These are phyloP conservation scores for Morbakka virulenta DNA, from an alignment of 30 jellyfish, hydroid and myxozoan species.

Conservation along the genomic window DNA sequence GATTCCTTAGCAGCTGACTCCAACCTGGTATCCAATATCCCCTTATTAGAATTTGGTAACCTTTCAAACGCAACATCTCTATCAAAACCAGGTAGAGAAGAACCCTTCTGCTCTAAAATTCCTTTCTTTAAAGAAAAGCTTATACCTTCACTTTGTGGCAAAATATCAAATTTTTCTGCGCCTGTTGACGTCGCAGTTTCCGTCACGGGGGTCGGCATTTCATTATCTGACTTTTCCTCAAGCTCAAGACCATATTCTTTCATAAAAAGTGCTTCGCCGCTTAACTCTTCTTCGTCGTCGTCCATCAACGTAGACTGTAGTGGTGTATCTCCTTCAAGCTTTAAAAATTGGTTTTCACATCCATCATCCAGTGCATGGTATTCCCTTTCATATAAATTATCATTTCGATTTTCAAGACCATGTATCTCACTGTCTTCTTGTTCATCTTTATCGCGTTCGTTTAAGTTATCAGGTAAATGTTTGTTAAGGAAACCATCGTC, in stretches of 20 bases:
- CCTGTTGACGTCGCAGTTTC: not conserved
- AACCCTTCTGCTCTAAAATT: not conserved
- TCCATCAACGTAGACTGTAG: constrained; percentile 3
- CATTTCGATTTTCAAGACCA: not conserved
- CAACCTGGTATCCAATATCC: not conserved
- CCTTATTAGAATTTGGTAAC: not conserved
- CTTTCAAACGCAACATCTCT: not conserved
- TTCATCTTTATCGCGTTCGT: not conserved
- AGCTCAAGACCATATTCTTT: not conserved
- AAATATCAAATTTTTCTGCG: not conserved
- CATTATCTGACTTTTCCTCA: not conserved
- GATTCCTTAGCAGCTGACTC: not conserved
- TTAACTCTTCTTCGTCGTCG: constrained; percentile 38
- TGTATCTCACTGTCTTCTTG: not conserved
- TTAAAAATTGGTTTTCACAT: not conserved
- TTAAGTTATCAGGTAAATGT: not conserved
- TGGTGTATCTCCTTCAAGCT: not conserved
- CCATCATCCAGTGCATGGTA: not conserved
- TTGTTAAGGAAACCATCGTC: not conserved
- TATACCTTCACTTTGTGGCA: not conserved
- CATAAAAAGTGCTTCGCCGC: constrained; percentile 42
- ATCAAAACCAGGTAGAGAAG: not conserved
- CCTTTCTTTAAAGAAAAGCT: not conserved
- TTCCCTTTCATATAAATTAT: not conserved
- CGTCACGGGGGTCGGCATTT: not conserved